Conservation (phyloP, 2,113 vertebrate genomes). For the Coryphaenoides rupestris region DNA sequence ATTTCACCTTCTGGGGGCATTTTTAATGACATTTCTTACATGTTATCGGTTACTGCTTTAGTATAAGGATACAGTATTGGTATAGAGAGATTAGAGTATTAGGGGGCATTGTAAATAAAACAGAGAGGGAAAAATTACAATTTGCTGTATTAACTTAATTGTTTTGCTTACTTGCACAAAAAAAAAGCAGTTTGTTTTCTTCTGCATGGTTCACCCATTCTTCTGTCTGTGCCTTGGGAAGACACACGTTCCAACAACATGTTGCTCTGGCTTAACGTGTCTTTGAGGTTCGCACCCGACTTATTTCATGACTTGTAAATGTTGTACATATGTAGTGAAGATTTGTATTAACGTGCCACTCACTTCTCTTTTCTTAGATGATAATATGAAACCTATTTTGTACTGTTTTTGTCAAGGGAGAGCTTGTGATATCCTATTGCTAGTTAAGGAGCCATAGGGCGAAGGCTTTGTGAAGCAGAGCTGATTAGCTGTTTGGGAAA, state of each 20-base stretch:
- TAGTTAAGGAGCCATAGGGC: conserved; percentile 29
- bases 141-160: conserved; percentile 63
- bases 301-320: conserved; percentile 74
- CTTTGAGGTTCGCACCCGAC: conserved; percentile 49
- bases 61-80: conserved; percentile 52
- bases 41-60: conserved; percentile 26
- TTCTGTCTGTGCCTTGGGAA: conserved; percentile 80
- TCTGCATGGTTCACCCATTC: conserved; percentile 75
- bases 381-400: conserved; percentile 56
- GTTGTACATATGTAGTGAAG: conserved; percentile 72
- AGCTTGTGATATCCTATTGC: conserved; percentile 33
- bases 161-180: conserved; percentile 78
- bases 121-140: conserved; percentile 25
- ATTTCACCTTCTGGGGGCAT: conserved; percentile 40
- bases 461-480: conserved; percentile 43
- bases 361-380: conserved; percentile 60
- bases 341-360: conserved; percentile 76
- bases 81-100: conserved; percentile 34
- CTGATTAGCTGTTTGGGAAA: conserved; percentile 22
- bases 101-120: conserved; percentile 30
- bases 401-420: conserved; percentile 54
- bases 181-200: conserved; percentile 50
- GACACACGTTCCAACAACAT: conserved; percentile 50
- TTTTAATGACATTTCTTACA: conserved; percentile 32
- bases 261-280: conserved; percentile 49